Base-by-base conservation (phyloP, 1,140 invertebrate species). In the Meloidogyne floridensis region DNA sequence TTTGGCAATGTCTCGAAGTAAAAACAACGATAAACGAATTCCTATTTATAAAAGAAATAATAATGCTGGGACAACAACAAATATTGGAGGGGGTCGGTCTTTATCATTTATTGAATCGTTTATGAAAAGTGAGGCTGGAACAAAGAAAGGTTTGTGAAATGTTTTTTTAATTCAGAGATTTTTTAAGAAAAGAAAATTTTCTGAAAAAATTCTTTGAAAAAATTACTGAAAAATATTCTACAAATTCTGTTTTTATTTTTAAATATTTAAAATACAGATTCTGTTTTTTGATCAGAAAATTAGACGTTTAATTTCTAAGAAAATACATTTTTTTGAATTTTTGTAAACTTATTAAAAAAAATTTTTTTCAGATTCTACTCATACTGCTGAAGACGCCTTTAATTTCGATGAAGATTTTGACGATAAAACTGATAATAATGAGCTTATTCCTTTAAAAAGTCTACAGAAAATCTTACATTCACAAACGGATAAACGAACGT, bases 401-500 rank as follows among this genome's bases (percentile, higher is more conserved):
- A 65, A 54, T 18, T 69, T 79, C 72, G 77, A 79, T 32, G 77
- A 79, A 9, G 77, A 79, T 15, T 80, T 80, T 65, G 75, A 77
- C 13, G 56, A 77, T 15, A 65, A 77, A 43, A 6, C 75, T 42
- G 20, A 72, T 15, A n/a, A 75, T 15, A 53, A 47, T 77, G 51
- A 74, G 2, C 2, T 77, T 69, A 47, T 59, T n/a, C 76, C 43
- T 43, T 69, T 47, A 77, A 65, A 54, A 20, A 74, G 43, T 74
- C 72, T 7, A 1, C 72, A 74, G 2, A n/a, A 74, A 7, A 54
- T n/a, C 7, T 2, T 74, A 7, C 72, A 74, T 18, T 18, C 72
- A 74, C 43, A 73, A 20, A 15, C 11, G 8, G 18, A 13, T 42
- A 42, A 42, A 47, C 7, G 43, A 32, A 32, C 32, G 32, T 2